These are phyloP conservation scores for Anguilla pacifica DNA, from an alignment of 2,797 vertebrate species.

Conservation along the genomic window DNA sequence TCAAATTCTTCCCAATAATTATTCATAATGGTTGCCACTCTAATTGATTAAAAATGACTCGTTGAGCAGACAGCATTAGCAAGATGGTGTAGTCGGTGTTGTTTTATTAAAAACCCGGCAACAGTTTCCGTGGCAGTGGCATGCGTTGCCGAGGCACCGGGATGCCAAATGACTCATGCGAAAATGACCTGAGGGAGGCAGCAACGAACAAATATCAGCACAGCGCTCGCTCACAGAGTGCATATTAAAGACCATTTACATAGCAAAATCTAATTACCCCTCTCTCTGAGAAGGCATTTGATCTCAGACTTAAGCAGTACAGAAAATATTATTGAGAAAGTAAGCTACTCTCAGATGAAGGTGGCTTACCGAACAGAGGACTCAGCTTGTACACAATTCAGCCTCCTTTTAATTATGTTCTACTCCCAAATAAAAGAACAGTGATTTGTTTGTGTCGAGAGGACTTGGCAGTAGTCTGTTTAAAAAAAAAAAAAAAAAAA, in stretches of 20 bases:
- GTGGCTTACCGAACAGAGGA: conserved; percentile 73
- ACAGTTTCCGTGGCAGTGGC: conserved; percentile 46
- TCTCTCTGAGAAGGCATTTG: conserved; percentile 76
- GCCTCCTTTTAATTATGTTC: conserved; percentile 67
- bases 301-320: conserved; percentile 79
- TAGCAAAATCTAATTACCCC: conserved; percentile 81
- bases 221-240: conserved; percentile 58
- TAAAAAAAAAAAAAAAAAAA: conserved; percentile 39
- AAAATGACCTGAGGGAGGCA: conserved; percentile 82
- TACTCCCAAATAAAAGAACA: conserved; percentile 66
- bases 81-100: conserved; percentile 37
- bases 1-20: conserved; percentile 33
- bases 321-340: conserved; percentile 76
- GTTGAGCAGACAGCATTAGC: conserved; percentile 36
- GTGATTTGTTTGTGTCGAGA: conserved; percentile 70
- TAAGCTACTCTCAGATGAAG: conserved; percentile 69
- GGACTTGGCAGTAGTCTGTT: conserved; percentile 56
- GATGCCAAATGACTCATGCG: conserved; percentile 65
- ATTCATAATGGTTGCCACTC: conserved; percentile 39
- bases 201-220: conserved; percentile 74
- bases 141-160: conserved; percentile 47
- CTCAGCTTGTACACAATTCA: conserved; percentile 75
- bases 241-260: conserved; percentile 78
- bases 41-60: conserved; percentile 43
- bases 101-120: conserved; percentile 43